Percentiles rank a stretch among this genome's conserved stretches.
These are phyloP conservation scores for Stegostoma tigrinum DNA, from an alignment of 2,113 vertebrate species.

Conservation along the genomic window DNA sequence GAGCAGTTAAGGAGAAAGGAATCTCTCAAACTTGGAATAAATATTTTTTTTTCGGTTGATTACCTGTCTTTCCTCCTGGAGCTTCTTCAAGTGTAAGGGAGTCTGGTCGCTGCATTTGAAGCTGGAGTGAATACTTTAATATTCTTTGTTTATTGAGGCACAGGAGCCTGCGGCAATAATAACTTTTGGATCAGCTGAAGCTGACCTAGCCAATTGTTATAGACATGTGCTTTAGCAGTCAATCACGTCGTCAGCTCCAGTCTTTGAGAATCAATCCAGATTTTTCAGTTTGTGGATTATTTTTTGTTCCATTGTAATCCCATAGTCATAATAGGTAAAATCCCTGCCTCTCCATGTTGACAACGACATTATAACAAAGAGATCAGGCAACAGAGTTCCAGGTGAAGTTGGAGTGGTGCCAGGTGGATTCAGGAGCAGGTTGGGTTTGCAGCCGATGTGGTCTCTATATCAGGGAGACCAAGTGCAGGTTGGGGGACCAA, in stretches of 20 bases:
- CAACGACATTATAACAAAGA: not conserved
- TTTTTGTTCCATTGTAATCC: not conserved
- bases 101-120: not conserved
- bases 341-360: not conserved
- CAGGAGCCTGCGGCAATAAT: not conserved
- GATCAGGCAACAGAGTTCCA: not conserved
- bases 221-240: not conserved
- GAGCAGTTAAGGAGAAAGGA: not conserved
- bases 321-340: not conserved
- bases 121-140: not conserved
- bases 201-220: not conserved
- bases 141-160: not conserved
- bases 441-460: too few relatives aligned
- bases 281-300: not conserved
- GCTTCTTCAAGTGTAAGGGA: not conserved
- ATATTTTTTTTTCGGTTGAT: not conserved
- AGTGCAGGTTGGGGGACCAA: too few relatives aligned
- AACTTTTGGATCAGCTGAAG: too few relatives aligned
- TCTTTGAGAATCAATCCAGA: not conserved
- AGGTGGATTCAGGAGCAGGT: too few relatives aligned
- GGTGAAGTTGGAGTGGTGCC: too few relatives aligned
- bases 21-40: not conserved
- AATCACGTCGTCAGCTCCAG: not conserved
- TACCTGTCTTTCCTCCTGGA: not conserved
- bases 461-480: too few relatives aligned